Evolutionary conservation across 1,140 invertebrate genomes (phyloP), one percentile per base, ranked within the genome.

Genomic region (Papilio aristodemus): DNA sequence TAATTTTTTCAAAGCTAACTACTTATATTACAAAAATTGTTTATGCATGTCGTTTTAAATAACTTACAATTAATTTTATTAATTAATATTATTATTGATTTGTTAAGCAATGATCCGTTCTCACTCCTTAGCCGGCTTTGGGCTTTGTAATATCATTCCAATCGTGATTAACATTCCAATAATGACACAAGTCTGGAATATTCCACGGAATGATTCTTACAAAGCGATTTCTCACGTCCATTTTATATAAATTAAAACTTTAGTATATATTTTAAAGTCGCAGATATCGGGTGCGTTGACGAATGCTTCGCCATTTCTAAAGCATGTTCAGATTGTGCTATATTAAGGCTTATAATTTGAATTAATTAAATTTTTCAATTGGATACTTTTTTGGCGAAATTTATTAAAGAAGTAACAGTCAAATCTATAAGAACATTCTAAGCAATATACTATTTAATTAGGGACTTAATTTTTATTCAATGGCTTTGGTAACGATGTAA

Each of bases 11-110:
- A 79, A 84, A 70, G 71, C 84, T 86, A 86, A 85, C 84, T 86
- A 86, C 81, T 84, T 84, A 85, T 84, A 69, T 80, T 86, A 85
- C 80, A 85, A 84, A 80, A 76, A 78, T 78, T 81, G 75, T 85
- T 83, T 86, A 86, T 83, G 81, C 79, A 83, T 79, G 72, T 74
- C 67, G 75, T 78, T 81, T 46, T 74, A 78, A 81, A 81, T 81
- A 84, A 84, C 77, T 80, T 84, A 84, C 73, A 69, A 78, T 74
- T 70, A 71, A 69, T 59, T 57, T 60, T n/a, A n/a, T 67, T 73
- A 60, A 50, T 71, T 43, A 43, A 60, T 60, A 69, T 36, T 66
- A 63, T 71, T 71, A 71, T 71, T 71, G 36, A 64, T 72, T 72
- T 69, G 62, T 72, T 69, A 32, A 62, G 27, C 39, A 43, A 64